Evolutionary conservation across 2,113 vertebrate species (phyloP).

Genomic region (Chitala chitala): DNA sequence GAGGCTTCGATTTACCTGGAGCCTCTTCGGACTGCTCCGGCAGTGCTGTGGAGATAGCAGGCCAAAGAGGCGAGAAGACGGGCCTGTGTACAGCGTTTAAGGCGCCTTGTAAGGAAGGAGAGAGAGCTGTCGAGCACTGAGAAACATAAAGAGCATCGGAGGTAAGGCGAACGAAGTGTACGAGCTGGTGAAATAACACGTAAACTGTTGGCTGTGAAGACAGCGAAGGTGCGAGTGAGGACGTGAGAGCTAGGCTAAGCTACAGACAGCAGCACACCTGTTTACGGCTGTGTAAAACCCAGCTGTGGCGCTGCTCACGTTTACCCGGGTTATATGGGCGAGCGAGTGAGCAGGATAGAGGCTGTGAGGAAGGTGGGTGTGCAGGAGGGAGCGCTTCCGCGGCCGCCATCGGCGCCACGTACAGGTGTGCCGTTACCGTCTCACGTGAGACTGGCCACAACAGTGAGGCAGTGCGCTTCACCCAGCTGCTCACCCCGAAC

Average conservation of each 20-base stretch:
- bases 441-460: too few relatives aligned
- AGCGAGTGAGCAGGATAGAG: too few relatives aligned
- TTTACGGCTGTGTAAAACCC: neutral
- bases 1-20: too few relatives aligned
- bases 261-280: neutral
- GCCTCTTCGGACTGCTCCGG: neutral
- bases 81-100: neutral
- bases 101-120: neutral
- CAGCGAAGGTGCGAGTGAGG: neutral
- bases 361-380: too few relatives aligned
- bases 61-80: neutral
- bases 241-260: neutral
- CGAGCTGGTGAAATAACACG: neutral
- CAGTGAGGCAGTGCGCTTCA: too few relatives aligned
- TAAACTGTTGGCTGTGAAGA: neutral
- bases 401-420: neutral
- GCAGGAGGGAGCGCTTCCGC: neutral
- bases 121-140: neutral
- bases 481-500: too few relatives aligned
- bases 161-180: conserved; percentile 8
- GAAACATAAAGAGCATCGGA: neutral
- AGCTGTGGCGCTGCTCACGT: too few relatives aligned
- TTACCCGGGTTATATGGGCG: too few relatives aligned
- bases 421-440: too few relatives aligned
- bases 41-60: too few relatives aligned